Evolutionary conservation across 2,888 invertebrate genomes (phyloP).

Genomic region (Selenia dentaria): DNA sequence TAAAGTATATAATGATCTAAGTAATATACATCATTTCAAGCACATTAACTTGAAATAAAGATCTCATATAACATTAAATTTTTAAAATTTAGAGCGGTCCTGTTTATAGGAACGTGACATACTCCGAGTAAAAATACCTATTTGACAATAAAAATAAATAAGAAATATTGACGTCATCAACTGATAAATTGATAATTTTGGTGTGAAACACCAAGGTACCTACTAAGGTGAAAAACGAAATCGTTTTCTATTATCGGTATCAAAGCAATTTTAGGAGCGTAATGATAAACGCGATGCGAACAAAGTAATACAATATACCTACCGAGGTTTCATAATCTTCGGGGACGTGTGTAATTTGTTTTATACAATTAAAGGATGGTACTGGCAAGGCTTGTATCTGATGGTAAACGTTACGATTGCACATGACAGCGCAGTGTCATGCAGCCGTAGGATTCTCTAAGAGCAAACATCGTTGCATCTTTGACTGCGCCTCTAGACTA

Average conservation of each 20-base stretch:
- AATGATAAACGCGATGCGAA: slow-evolving; percentile 22
- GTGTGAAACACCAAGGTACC: too few species aligned
- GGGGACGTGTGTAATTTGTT: not conserved
- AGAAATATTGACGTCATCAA: slow-evolving; percentile 41
- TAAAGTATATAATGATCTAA: too few species aligned
- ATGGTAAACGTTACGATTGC: too few species aligned
- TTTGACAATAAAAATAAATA: slow-evolving; percentile 43
- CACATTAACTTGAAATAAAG: too few species aligned
- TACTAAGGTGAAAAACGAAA: slow-evolving; percentile 29
- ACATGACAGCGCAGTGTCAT: too few species aligned
- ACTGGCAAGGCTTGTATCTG: too few species aligned
- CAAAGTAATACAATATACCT: slow-evolving; percentile 1
- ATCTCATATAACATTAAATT: too few species aligned
- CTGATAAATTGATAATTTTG: slow-evolving; percentile 37
- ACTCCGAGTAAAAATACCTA: slow-evolving; percentile 28
- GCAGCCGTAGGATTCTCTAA: too few species aligned
- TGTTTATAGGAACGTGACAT: slow-evolving; percentile 20
- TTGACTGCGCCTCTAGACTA: too few species aligned
- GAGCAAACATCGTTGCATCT: too few species aligned
- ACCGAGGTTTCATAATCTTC: not conserved
- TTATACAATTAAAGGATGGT: too few species aligned
- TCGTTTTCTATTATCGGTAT: slow-evolving; percentile 33
- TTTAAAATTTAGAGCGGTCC: slow-evolving; percentile 13
- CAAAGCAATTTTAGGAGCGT: slow-evolving; percentile 34
- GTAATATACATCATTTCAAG: too few species aligned